These are phyloP conservation scores for Camelus dromedarius DNA, from an alignment of 2,113 vertebrate species.

Conservation along the genomic window DNA sequence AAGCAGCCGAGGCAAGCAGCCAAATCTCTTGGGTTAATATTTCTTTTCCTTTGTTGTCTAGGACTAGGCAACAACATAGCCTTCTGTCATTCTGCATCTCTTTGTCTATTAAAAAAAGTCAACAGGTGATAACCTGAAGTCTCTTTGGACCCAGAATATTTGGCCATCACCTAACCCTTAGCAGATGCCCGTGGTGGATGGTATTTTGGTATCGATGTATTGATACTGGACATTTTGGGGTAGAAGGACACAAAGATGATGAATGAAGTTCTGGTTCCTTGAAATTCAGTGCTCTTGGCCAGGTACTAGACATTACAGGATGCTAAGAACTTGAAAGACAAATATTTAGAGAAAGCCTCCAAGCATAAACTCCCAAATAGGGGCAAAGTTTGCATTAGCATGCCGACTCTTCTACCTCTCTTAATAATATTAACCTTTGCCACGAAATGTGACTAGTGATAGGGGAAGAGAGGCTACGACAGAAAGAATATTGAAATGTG, in stretches of 20 bases:
- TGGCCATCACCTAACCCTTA: not conserved
- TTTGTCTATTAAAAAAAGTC: not conserved
- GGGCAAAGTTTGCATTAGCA: not conserved
- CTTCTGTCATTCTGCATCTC: slow-evolving; percentile 4
- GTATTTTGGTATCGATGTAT: not conserved
- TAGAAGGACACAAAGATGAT: not conserved
- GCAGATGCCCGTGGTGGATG: not conserved
- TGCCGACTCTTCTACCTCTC: not conserved
- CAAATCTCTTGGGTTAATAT: slow-evolving; percentile 40
- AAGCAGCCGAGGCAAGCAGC: slow-evolving; percentile 26
- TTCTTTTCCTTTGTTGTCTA: slow-evolving; percentile 47
- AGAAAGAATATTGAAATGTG: not conserved
- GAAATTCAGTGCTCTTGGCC: not conserved
- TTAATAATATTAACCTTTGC: not conserved
- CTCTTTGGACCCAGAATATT: not conserved
- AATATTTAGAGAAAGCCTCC: slow-evolving; percentile 18
- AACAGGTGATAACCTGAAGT: not conserved
- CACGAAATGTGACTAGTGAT: not conserved
- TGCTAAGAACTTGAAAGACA: not conserved
- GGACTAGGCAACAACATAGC: not conserved
- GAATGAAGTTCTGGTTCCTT: not conserved
- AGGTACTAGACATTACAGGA: not conserved
- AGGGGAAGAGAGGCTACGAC: not conserved
- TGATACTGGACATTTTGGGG: not conserved
- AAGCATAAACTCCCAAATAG: not conserved